Conservation (phyloP, 2,797 vertebrate genomes). For the Pipistrellus kuhlii region DNA sequence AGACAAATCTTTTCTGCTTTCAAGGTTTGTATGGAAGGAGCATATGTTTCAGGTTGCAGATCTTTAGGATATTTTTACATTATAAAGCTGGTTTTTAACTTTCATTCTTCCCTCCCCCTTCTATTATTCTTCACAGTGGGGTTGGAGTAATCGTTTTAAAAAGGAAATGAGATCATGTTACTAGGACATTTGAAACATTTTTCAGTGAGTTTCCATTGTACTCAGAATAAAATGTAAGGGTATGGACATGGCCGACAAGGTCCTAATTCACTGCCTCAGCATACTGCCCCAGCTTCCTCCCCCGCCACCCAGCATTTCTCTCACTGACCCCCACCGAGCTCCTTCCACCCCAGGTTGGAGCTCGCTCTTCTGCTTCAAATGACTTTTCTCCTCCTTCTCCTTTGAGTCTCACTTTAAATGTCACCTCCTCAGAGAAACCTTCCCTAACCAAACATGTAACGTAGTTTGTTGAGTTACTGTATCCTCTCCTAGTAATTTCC, state of each 20-base stretch:
- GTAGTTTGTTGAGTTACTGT: neutral
- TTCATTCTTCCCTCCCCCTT: neutral
- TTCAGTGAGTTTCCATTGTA: neutral
- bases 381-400: neutral
- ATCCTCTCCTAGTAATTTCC: neutral
- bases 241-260: neutral
- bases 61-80: neutral
- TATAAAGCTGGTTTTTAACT: neutral
- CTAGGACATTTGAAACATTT: neutral
- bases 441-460: neutral
- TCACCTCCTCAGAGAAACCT: neutral
- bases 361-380: neutral
- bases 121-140: neutral
- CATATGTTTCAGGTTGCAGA: neutral
- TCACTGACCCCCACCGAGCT: neutral
- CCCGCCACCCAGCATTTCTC: neutral
- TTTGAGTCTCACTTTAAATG: constrained; percentile 27
- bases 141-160: neutral
- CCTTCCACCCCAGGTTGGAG: neutral
- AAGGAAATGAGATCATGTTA: neutral
- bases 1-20: neutral
- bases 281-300: no score
- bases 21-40: neutral
- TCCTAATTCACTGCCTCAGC: neutral
- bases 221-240: neutral